Base-by-base conservation (phyloP, 2,797 vertebrate genomes). In the Pipistrellus kuhlii region DNA sequence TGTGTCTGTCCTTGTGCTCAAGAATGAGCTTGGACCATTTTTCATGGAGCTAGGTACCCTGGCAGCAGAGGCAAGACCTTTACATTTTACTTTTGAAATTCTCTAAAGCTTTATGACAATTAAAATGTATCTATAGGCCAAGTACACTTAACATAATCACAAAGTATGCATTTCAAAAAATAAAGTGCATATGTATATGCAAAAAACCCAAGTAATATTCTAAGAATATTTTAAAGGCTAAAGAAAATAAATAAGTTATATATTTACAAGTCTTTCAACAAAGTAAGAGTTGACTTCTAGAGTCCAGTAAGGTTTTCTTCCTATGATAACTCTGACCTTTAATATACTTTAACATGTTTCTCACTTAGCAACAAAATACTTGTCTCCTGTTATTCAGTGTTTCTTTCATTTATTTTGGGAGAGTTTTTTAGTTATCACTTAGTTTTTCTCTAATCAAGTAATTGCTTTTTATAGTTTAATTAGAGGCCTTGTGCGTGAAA, bases 381-480 rank as follows among this genome's bases (percentile, higher is more conserved):
- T 81, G 6, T 75, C 9, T 55, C 53, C 17, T 92, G 72, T 48
- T 30, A 14, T 51, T 71, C 20, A 88, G 3, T 2, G 51, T 68
- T 84, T 30, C n/a, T 84, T 48, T 55, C 25, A 48, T 64, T 93
- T 35, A 87, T 46, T 93, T 84, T 57, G 64, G 32, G 44, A 59
- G 59, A 27, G 8, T 75, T 88, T 68, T 76, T 4, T 4, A 25
- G 12, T 78, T 71, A 25, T 25, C 59, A 72, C 18, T 55, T 18
- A 48, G 15, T 25, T 72, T 75, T 41, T 84, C 48, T 83, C 84
- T 55, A 3, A 35, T 80, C 21, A 9, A 66, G 27, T 21, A 92
- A 27, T 59, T 81, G 46, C n/a, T 59, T 73, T 78, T 41, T 27
- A 59, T n/a, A 46, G 15, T 21, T 64, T 84, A 64, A n/a, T 14